These are phyloP conservation scores for Cyprinus carpio DNA, from an alignment of 2,113 vertebrate genomes.

Conservation along the genomic window DNA sequence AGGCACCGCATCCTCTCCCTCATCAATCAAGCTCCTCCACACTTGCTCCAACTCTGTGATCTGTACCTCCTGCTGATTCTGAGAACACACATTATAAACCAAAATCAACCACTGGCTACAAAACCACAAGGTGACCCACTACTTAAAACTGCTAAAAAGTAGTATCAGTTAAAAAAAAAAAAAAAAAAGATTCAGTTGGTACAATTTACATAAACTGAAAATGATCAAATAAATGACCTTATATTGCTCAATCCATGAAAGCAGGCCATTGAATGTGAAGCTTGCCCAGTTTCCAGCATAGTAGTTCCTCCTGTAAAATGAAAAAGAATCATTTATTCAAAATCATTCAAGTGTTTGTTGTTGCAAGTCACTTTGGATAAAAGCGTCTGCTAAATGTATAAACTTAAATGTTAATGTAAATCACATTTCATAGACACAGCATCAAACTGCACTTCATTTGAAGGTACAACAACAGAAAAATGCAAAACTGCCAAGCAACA, in stretches of 20 bases:
- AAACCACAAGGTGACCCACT: conserved; percentile 13
- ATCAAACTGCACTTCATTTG: neutral
- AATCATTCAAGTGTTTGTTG: neutral
- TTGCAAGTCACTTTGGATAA: too few relatives aligned
- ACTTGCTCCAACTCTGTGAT: too few relatives aligned
- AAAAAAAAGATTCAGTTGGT: neutral
- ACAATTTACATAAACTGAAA: neutral
- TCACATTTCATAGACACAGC: neutral
- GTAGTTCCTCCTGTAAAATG: conserved; percentile 80
- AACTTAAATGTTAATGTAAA: neutral
- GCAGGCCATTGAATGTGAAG: conserved; percentile 91
- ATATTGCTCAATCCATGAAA: conserved; percentile 88
- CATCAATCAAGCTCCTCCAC: too few relatives aligned
- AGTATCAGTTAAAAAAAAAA: neutral
- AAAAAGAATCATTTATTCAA: neutral
- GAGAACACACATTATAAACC: too few relatives aligned
- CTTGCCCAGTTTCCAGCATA: conserved; percentile 96
- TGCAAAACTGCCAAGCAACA: too few relatives aligned
- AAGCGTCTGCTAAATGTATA: neutral
- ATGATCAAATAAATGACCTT: conserved; percentile 69
- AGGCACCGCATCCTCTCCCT: too few relatives aligned
- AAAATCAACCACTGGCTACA: neutral
- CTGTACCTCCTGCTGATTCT: too few relatives aligned
- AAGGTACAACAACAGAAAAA: too few relatives aligned
- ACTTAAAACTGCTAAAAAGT: neutral